These are phyloP conservation scores for Diplazon laetatorius DNA, from an alignment of 2,888 invertebrate species.

Conservation along the genomic window DNA sequence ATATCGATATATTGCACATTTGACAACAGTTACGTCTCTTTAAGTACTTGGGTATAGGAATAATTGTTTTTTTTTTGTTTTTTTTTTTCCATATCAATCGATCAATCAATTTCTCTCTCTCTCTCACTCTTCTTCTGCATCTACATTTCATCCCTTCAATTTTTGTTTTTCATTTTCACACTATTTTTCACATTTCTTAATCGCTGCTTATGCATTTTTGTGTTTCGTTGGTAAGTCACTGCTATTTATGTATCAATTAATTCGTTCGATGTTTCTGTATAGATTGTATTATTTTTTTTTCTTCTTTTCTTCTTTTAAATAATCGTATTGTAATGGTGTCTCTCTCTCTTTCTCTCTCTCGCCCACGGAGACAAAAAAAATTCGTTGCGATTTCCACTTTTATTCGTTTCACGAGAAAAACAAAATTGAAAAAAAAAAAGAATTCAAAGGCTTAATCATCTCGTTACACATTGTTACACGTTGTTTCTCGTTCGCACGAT, in stretches of 20 bases:
- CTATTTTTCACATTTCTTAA: conserved; percentile 42
- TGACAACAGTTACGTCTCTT: conserved; percentile 81
- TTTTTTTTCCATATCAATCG: conserved; percentile 64
- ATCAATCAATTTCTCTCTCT: background rate
- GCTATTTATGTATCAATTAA: conserved; percentile 70
- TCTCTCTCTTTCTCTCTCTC: too few species aligned
- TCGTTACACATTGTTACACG: conserved; percentile 3
- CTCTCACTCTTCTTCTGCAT: background rate
- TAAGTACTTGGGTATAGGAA: conserved; percentile 81
- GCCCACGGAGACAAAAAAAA: conserved; percentile 28
- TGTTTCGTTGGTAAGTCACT: conserved; percentile 33
- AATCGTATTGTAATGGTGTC: conserved; percentile 32
- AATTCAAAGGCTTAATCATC: conserved; percentile 32
- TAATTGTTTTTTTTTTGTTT: too few species aligned
- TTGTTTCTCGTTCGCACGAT: conserved; percentile 12
- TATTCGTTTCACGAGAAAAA: too few species aligned
- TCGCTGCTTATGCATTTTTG: conserved; percentile 19
- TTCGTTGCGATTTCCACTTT: conserved; percentile 56
- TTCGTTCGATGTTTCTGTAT: conserved; percentile 70
- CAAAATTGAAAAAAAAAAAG: too few species aligned
- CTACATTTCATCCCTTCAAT: too few species aligned
- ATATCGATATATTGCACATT: conserved; percentile 82
- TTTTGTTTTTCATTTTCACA: conserved; percentile 11
- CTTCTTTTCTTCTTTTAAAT: conserved; percentile 20
- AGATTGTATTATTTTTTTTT: conserved; percentile 15